Conservation (phyloP, 1,140 invertebrate species). For the Bicyclus anynana region DNA sequence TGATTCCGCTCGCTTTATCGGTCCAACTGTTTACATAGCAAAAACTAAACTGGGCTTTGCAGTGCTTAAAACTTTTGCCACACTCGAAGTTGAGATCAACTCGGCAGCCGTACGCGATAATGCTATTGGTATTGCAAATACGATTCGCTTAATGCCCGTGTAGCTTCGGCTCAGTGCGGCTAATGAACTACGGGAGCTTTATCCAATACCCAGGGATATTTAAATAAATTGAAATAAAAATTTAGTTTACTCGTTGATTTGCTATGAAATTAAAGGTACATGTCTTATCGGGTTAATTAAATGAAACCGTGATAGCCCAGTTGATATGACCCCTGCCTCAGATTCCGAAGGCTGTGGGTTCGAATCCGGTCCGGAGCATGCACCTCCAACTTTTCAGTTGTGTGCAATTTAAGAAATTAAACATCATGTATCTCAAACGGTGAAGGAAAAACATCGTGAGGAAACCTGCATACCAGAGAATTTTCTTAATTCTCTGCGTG, state of each 20-base stretch:
- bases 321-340: no score
- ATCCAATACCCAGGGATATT: neutral
- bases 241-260: neutral
- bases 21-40: constrained; percentile 10
- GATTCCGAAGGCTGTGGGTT: no score
- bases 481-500: no score
- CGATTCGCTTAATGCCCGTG: constrained; percentile 1
- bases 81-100: constrained; percentile 4
- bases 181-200: constrained; percentile 2
- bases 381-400: no score
- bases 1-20: constrained; percentile 5
- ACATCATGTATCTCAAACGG: no score
- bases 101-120: constrained; percentile 2
- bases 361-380: no score
- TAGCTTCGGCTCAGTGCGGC: neutral
- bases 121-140: constrained; percentile 9
- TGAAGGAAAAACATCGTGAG: no score
- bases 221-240: neutral
- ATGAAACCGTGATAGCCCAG: no score
- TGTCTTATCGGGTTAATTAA: no score
- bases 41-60: constrained; percentile 12
- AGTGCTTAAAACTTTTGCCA: constrained; percentile 9
- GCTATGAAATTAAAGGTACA: no score
- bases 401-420: no score
- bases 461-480: no score